Evolutionary conservation across 2,797 vertebrate genomes (phyloP), one percentile per base, ranked within the genome.

Genomic region (Heliangelus exortis): DNA sequence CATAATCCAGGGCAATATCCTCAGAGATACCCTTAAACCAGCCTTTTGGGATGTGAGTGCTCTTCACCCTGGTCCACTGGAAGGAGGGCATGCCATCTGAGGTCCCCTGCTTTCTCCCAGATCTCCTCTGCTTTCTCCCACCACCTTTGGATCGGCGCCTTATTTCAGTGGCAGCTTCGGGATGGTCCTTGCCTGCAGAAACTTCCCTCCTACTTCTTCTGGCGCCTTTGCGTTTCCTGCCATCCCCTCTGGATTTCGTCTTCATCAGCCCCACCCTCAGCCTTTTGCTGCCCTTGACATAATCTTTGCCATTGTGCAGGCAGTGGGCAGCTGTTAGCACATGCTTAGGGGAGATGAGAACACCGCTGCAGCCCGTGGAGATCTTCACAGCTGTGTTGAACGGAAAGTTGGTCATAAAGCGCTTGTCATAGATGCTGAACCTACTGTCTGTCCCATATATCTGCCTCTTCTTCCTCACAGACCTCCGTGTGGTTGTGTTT

Each of bases 311-410:
- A 0, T 99, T 97, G 13, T 99, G 99, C 79, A 99, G 97, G 53
- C 99, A 99, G 97, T 99, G 99, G 51, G 99, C 99, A 3, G 99
- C 99, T 0, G 99, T 99, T 26, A 99, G 97, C 39, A 99, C 99
- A 0, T 99, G 99, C 73, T 90, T 98, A 7, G 98, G 98, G 29
- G 99, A 99, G 63, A 99, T 83, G 4, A 99, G 98, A 50, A 99
- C 97, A 3, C 99, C 99, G 0, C 99, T 99, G 89, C 99, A 99
- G 82, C 99, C 99, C 0, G 99, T 99, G 95, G 99, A 99, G 85
- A 99, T 97, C 97, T 99, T 99, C 86, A 99, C 99, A 0, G 99
- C 98, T 0, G 99, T 99, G 77, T 97, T 99, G 97, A 99, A 99
- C 0, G 99, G 99, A 80, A 98, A 99, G 68, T 98, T 99, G 94